These are phyloP conservation scores for Cyanoramphus novaezelandiae DNA, from an alignment of 2,113 vertebrate genomes.

Conservation along the genomic window DNA sequence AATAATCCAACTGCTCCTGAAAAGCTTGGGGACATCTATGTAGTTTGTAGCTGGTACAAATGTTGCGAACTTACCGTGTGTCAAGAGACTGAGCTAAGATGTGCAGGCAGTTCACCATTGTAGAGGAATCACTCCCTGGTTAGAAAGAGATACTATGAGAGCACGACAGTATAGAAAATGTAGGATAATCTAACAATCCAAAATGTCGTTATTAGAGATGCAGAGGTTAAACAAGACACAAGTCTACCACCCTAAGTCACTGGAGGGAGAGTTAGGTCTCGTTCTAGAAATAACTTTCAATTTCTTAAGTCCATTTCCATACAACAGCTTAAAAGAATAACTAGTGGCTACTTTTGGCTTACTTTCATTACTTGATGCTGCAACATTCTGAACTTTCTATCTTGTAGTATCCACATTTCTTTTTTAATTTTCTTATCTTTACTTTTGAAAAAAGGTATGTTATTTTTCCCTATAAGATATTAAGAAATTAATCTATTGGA, in stretches of 20 bases:
- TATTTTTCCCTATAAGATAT: background rate
- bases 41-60: background rate
- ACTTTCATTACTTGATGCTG: background rate
- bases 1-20: background rate
- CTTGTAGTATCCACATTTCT: background rate
- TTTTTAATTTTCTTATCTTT: background rate
- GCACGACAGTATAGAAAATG: background rate
- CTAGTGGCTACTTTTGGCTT: background rate
- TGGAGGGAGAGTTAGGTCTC: background rate
- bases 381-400: background rate
- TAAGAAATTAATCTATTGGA: background rate
- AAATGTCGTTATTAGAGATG: background rate
- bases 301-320: background rate
- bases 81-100: conserved; percentile 97
- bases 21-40: rapidly evolving
- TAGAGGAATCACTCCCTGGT: conserved; percentile 90
- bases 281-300: background rate
- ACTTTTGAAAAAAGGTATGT: background rate
- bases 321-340: background rate
- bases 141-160: background rate
- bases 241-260: background rate
- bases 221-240: background rate
- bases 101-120: conserved; percentile 97
- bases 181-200: background rate
- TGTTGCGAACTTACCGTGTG: conserved; percentile 81